Evolutionary conservation across 2,888 invertebrate genomes (phyloP), one percentile per base, ranked within the genome.

Genomic region (Thymelicus acteon): DNA sequence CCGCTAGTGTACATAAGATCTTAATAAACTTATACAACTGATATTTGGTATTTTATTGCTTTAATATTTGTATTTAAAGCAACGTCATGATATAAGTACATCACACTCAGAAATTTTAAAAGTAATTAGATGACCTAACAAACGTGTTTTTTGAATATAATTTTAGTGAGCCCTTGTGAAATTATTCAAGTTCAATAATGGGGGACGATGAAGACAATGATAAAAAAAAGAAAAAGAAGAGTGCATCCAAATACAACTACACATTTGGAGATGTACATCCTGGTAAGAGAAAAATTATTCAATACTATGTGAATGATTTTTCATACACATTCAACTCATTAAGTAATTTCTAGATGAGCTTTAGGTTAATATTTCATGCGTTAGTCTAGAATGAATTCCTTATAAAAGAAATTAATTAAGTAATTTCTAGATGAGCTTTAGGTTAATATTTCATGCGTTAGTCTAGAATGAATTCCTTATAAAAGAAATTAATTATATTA

Each of bases 261-360:
- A 87, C 83, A 3, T 91, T 94, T 74, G 95, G 95, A 0, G 94
- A 94, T 74, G 62, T 79, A 1, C 92, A 95, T 84, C 95, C 95
- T 73, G 92, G 94, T 93, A 83, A 75, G 57, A 69, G 12, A 7
- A 7, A 6, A 5, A 40, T 40, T 12, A 63, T 58, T 44, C 44
- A 44, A 4, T 5, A 31, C 5, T 31, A 31, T 31, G 5, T 31
- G 31, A 5, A 5, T 31, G 3, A 3, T 31, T 31, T 31, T 12
- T 44, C 4, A 10, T 12, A 44, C 12, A 44, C 44, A 44, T 44
- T 44, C 8, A 44, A 44, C 8, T 6, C 7, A 44, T 44, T 44
- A 2, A 8, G 2, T 44, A 7, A 44, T 7, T 8, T n/a, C n/a
- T n/a, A n/a, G n/a, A n/a, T n/a, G 2, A 10, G 44, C 10, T 44